Conservation (phyloP, 2,797 vertebrate species). For the Luscinia megarhynchos region DNA sequence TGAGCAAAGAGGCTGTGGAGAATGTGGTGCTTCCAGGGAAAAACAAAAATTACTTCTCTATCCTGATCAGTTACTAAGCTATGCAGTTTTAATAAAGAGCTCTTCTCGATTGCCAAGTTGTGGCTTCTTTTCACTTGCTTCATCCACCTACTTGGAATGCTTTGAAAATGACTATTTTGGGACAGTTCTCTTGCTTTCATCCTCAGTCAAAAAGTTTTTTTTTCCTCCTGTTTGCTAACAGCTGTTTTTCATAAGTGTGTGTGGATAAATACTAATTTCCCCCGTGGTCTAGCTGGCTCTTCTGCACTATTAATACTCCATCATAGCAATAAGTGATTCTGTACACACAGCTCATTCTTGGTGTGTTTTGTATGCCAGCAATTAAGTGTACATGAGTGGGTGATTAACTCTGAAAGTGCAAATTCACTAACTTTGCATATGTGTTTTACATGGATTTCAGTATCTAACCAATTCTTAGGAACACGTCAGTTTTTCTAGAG, state of each 20-base stretch:
- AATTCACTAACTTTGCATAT: background rate
- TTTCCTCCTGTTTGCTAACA: background rate
- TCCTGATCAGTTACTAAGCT: background rate
- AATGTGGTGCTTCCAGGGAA: background rate
- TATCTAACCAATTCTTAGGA: background rate
- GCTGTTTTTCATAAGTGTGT: background rate
- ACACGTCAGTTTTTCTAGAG: background rate
- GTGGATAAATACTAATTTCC: background rate
- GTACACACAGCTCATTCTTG: background rate
- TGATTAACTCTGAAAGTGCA: slow-evolving; percentile 9
- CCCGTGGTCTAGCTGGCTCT: background rate
- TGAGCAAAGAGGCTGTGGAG: background rate
- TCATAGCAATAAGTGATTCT: background rate
- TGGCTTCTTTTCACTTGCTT: background rate
- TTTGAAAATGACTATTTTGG: background rate
- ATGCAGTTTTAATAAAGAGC: background rate
- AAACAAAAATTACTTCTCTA: background rate
- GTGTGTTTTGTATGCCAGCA: background rate
- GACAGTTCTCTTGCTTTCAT: background rate
- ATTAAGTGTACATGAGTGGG: background rate
- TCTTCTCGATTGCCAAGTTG: background rate
- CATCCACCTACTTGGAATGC: background rate
- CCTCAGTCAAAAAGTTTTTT: background rate
- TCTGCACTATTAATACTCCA: background rate
- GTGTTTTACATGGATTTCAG: background rate